Percentiles rank a stretch among this genome's conserved stretches.
These are phyloP conservation scores for Mythimna vitellina DNA, from an alignment of 2,888 invertebrate species.

Conservation along the genomic window DNA sequence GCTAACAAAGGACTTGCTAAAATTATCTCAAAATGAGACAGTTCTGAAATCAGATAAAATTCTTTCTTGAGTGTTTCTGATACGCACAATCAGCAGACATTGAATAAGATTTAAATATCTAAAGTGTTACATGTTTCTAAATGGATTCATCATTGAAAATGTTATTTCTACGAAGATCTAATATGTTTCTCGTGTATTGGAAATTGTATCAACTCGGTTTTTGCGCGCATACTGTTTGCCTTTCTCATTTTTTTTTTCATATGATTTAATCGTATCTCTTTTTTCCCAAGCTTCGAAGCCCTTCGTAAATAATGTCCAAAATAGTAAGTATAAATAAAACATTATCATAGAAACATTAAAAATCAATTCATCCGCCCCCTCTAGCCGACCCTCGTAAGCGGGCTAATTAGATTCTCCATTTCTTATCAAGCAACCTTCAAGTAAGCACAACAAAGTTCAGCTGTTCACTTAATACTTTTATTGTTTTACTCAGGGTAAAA, in stretches of 20 bases:
- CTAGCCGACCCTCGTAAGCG: constrained; percentile 21
- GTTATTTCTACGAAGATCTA: not conserved
- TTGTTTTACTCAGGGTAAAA: not conserved
- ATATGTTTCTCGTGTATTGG: not conserved
- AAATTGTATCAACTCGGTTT: not conserved
- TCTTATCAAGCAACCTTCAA: constrained; percentile 17
- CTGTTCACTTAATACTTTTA: not conserved
- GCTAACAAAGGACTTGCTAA: not conserved
- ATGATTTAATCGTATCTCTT: not conserved
- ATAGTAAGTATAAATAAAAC: not conserved
- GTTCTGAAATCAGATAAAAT: constrained; percentile 35
- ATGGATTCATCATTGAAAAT: constrained; percentile 18
- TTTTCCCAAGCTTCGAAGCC: not conserved
- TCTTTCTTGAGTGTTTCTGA: constrained; percentile 15
- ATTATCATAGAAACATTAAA: constrained; percentile 6
- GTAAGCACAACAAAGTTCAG: constrained; percentile 1
- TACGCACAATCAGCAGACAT: constrained; percentile 10
- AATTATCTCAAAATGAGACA: constrained; percentile 26
- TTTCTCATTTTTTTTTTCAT: too few species aligned
- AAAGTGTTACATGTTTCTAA: constrained; percentile 2
- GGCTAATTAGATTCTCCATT: constrained; percentile 24
- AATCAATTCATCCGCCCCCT: constrained; percentile 19
- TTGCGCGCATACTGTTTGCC: too few species aligned
- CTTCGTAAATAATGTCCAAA: not conserved
- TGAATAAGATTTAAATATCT: constrained; percentile 17